Evolutionary conservation across 2,797 vertebrate species (phyloP).

Genomic region (Micromesistius poutassou): DNA sequence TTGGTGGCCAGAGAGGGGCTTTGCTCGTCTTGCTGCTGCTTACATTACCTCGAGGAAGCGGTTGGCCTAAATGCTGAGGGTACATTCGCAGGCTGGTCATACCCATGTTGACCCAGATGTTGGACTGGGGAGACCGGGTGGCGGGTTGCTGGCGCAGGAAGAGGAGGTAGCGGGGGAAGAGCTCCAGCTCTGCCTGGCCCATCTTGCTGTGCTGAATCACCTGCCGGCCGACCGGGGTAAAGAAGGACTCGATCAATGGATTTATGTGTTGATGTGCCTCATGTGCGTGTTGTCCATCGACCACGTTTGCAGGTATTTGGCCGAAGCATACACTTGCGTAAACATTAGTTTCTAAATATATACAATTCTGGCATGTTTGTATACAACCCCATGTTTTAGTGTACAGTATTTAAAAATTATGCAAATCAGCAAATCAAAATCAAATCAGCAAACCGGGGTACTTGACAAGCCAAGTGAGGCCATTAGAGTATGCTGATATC

Average conservation of each 20-base stretch:
- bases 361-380: background rate
- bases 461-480: background rate
- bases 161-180: constrained; percentile 92
- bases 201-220: constrained; percentile 88
- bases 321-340: background rate
- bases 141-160: constrained; percentile 95
- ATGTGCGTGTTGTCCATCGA: background rate
- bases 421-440: too few relatives aligned
- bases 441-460: background rate
- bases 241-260: background rate
- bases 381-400: background rate
- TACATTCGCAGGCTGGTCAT: constrained; percentile 99
- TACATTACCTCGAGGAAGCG: constrained; percentile 90
- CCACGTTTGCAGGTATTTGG: background rate
- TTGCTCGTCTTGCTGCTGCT: constrained; percentile 94
- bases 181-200: constrained; percentile 84
- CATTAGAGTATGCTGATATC: background rate
- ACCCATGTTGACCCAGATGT: constrained; percentile 99
- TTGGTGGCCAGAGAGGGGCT: constrained; percentile 28
- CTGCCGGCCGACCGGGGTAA: constrained; percentile 58
- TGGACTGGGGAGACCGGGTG: constrained; percentile 91
- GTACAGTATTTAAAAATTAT: background rate
- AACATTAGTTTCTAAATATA: background rate
- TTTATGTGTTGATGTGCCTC: background rate
- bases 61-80: constrained; percentile 82